Evolutionary conservation across 2,888 invertebrate species (phyloP), one percentile per base, ranked within the genome.

Genomic region (Cerastis rubricosa): DNA sequence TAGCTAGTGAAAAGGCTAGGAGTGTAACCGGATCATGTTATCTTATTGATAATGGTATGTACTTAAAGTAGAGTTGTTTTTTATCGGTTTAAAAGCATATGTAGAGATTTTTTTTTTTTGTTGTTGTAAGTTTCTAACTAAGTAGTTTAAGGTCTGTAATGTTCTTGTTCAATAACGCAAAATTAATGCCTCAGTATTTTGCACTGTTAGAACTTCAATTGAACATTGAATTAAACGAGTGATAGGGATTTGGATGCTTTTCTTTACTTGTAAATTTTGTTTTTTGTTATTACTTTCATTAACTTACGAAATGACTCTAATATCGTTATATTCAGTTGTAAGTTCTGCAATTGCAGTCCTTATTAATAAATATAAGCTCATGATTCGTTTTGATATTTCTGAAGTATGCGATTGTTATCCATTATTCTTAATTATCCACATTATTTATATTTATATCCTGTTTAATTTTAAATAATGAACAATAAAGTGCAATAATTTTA

Each of bases 1-100:
- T 91, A 49, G 89, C 91, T 29, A 70, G 79, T 77, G 67, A 76
- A 3, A 77, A 76, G 63, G 63, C 45, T 47, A 80, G 25, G 19
- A 66, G 81, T 74, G n/a, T 80, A 0, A 80, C 80, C 0, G 80
- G 80, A 0, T 74, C 80, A 4, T 80, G 79, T 17, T 80, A 80
- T 54, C 12, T 80, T 54, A 80, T 80, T 51, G 81, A 80, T 69
- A 80, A 80, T 51, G 81, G 81, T 29, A 70, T 66, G 65, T 54
- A 3, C 12, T 51, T 80, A 14, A 81, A 69, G 61, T 80, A 76
- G 22, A 35, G 6, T 22, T 2, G n/a, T n/a, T 19, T 19, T 4
- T 57, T 57, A 35, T 35, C 1, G 35, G 35, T 35, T 2, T 35
- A 35, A 35, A 35, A 35, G 35, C 35, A 35, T 35, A 35, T 35